phyloP scores from a whole-genome alignment of 2,113 vertebrate species.

The Plectropomus leopardus region DNA sequence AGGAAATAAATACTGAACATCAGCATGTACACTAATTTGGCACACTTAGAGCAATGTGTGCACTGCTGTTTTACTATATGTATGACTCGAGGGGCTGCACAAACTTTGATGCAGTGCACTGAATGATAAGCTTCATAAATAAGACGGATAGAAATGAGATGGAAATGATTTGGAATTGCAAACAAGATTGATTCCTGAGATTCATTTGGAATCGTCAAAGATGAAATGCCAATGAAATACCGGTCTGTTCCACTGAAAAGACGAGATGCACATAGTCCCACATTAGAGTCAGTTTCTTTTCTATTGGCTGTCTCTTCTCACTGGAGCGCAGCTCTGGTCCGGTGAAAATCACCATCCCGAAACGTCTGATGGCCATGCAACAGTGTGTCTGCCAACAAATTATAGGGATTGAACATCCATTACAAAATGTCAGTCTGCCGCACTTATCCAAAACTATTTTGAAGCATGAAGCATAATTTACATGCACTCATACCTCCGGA shows the following conservation, averaged over 20 bases:
- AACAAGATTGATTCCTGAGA: constrained; percentile 38
- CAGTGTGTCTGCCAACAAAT: constrained; percentile 36
- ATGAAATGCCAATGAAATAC: constrained; percentile 37
- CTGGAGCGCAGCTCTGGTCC: constrained; percentile 8
- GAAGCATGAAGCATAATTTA: constrained; percentile 27
- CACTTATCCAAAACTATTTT: constrained; percentile 27
- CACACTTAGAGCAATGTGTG: not conserved
- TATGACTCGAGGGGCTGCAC: not conserved
- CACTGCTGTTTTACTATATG: not conserved
- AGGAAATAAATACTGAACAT: too few species aligned
- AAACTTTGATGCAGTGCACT: not conserved
- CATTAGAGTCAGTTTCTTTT: constrained; percentile 25
- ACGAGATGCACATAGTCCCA: constrained; percentile 3
- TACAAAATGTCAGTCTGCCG: constrained; percentile 41
- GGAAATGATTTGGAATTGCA: constrained; percentile 29
- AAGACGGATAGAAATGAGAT: constrained; percentile 29
- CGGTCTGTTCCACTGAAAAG: constrained; percentile 8
- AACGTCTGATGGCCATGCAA: not conserved
- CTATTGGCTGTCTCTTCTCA: constrained; percentile 9
- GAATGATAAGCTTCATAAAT: constrained; percentile 29
- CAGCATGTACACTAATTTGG: not conserved
- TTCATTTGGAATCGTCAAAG: constrained; percentile 16
- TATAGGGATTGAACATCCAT: constrained; percentile 34
- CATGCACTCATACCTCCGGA: constrained; percentile 13
- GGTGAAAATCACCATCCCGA: constrained; percentile 25